A percentile compares a stretch with the other conserved stretches of the same genome.
phyloP scores from a whole-genome alignment of 1,140 invertebrate genomes.

The Oppia nitens region DNA sequence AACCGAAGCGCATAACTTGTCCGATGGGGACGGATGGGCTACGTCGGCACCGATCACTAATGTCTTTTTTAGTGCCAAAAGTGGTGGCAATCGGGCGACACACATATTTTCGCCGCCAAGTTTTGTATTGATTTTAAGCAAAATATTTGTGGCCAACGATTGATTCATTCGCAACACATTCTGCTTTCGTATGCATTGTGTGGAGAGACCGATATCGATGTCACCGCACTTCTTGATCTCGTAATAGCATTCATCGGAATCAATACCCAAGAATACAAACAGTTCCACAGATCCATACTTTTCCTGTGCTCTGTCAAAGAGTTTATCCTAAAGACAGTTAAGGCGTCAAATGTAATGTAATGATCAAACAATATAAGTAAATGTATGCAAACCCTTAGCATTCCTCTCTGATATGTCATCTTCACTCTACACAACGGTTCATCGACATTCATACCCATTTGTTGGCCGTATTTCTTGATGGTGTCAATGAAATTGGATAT shows the following conservation, averaged over 20 bases:
- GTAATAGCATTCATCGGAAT: conserved; percentile 22
- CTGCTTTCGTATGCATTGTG: conserved; percentile 54
- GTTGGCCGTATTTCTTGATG: not conserved
- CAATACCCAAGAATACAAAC: conserved; percentile 3
- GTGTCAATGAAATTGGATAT: conserved; percentile 2
- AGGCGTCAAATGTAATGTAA: no score
- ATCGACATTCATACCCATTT: conserved; percentile 14
- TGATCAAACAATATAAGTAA: not conserved
- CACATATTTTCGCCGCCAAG: conserved; percentile 62
- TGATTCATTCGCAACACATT: conserved; percentile 33
- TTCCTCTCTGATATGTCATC: not conserved
- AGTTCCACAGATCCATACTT: not conserved
- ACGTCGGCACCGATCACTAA: conserved; percentile 74
- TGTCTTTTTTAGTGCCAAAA: not conserved
- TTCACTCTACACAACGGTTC: not conserved
- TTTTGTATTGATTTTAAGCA: conserved; percentile 70
- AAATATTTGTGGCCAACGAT: conserved; percentile 46
- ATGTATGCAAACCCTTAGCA: not conserved
- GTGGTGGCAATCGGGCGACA: conserved; percentile 28
- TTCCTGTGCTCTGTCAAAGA: not conserved
- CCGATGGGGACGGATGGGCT: conserved; percentile 56
- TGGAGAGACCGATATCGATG: conserved; percentile 49
- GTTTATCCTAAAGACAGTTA: not conserved
- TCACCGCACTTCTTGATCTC: conserved; percentile 56
- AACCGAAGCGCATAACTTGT: conserved; percentile 52